Conservation (phyloP, 2,113 vertebrate species). For the Peromyscus polionotus region DNA sequence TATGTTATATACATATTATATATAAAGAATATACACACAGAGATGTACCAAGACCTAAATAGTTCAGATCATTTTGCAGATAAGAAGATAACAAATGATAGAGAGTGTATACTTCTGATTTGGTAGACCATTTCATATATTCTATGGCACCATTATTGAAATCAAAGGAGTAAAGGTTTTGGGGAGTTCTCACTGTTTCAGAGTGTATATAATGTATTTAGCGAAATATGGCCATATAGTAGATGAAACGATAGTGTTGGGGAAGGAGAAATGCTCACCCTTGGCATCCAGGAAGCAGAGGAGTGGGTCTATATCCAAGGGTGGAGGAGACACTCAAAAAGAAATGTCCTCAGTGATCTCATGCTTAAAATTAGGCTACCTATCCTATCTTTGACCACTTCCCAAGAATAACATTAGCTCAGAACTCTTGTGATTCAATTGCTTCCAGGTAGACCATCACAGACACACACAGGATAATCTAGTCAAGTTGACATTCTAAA, state of each 20-base stretch:
- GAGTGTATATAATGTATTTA: neutral
- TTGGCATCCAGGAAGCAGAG: neutral
- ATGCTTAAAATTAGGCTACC: neutral
- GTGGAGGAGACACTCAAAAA: neutral
- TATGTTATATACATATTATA: neutral
- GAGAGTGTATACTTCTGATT: neutral
- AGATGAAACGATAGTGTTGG: neutral
- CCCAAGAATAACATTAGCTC: neutral
- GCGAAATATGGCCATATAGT: neutral
- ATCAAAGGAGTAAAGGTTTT: neutral
- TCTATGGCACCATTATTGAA: neutral
- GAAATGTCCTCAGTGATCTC: neutral
- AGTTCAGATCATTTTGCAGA: neutral
- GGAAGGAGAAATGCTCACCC: neutral
- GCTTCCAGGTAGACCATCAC: neutral
- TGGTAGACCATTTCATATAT: neutral
- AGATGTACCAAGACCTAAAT: neutral
- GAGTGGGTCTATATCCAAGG: neutral
- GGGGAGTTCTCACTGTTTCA: neutral
- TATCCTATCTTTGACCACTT: neutral
- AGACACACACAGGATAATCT: neutral
- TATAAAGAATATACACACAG: neutral
- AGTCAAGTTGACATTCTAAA: neutral
- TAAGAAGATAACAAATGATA: neutral
- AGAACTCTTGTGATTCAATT: neutral